Evolutionary conservation across 2,888 invertebrate genomes (phyloP).

Genomic region (Eristalis tenax): DNA sequence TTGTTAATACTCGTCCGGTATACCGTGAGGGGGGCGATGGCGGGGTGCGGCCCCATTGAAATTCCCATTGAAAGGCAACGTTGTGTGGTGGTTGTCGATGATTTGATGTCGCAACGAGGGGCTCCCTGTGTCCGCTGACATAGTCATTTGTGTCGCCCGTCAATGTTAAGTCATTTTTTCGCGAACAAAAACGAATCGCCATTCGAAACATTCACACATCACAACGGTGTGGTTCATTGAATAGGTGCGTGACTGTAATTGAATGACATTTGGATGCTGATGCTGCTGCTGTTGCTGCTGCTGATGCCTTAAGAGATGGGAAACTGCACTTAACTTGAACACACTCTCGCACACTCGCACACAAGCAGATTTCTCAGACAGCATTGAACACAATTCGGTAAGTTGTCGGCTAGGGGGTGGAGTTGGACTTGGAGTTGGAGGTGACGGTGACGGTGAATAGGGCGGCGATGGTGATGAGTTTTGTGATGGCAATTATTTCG

Average conservation of each 20-base stretch:
- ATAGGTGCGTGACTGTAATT: conserved; percentile 68
- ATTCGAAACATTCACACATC: conserved; percentile 65
- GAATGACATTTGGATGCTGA: conserved; percentile 63
- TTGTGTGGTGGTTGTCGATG: neutral
- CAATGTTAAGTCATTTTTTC: conserved; percentile 62
- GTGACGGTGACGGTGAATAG: neutral
- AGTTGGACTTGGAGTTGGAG: too few species aligned
- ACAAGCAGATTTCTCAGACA: conserved; percentile 39
- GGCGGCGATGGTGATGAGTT: conserved; percentile 11
- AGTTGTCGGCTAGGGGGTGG: too few species aligned
- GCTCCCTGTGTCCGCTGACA: conserved; percentile 60
- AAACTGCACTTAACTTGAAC: conserved; percentile 22
- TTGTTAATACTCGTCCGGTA: conserved; percentile 40
- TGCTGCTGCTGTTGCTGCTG: conserved; percentile 9
- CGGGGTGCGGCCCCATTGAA: conserved; percentile 19
- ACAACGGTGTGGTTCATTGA: conserved; percentile 56
- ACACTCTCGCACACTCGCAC: neutral
- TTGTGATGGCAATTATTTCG: conserved; percentile 65
- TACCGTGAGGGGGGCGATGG: neutral
- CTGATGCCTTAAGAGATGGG: conserved; percentile 41
- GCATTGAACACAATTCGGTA: neutral
- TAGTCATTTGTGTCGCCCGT: conserved; percentile 70
- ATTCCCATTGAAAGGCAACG: conserved; percentile 65
- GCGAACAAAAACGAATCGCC: conserved; percentile 43
- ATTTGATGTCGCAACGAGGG: conserved; percentile 60